Conservation (phyloP, 2,113 vertebrate genomes). For the Campylomormyrus tamandua region DNA sequence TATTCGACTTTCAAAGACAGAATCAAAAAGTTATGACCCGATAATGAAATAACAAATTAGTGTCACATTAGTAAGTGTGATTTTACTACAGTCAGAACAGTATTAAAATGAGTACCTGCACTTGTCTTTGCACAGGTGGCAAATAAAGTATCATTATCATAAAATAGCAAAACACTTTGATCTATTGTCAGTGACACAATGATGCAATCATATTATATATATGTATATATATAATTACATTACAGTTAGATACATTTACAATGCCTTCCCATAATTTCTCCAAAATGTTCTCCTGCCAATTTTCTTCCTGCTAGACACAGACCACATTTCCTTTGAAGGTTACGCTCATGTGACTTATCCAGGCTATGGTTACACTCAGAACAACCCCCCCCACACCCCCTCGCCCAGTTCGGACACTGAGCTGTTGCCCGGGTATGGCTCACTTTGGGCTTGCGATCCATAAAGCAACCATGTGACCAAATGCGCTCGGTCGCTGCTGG, state of each 20-base stretch:
- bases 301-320: not conserved
- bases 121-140: not conserved
- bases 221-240: no score
- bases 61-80: not conserved
- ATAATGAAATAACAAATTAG: not conserved
- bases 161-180: not conserved
- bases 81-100: not conserved
- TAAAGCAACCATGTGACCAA: not conserved
- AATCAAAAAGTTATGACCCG: not conserved
- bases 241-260: not conserved
- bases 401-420: not conserved
- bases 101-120: not conserved
- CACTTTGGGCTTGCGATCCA: not conserved
- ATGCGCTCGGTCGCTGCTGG: not conserved
- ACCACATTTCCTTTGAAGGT: not conserved
- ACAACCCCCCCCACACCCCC: not conserved
- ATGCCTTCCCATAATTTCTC: not conserved
- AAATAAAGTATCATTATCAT: not conserved
- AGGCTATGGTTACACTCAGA: not conserved
- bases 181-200: not conserved
- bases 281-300: not conserved
- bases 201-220: no score
- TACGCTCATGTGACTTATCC: not conserved
- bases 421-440: not conserved
- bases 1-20: not conserved